Base-by-base conservation (phyloP, 2,888 invertebrate genomes). In the Leptinotarsa peninsularis region DNA sequence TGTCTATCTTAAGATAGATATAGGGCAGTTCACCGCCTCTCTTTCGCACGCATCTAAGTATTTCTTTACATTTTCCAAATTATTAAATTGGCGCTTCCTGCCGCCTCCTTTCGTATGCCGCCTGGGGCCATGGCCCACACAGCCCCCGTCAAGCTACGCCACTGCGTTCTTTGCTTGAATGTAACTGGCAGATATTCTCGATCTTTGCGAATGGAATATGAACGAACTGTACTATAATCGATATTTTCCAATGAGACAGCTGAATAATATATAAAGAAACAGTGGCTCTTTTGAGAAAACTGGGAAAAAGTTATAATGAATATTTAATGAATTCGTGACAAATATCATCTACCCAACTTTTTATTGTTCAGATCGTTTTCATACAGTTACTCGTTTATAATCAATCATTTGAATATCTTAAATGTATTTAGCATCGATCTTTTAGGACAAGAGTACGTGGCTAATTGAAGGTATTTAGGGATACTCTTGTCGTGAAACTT, bases 301-400 rank as follows among this genome's bases (percentile, higher is more conserved):
- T 58, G 13, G 21, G 21, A 21, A 21, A 18, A 58, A 58, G 21
- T 10, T 18, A 0, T 23, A 17, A 5, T 58, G 13, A 58, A 58
- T 58, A 58, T 58, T 58, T 58, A 18, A 58, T 58, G 58, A 58
- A 58, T n/a, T 58, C n/a, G 21, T 58, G 58, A 58, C 58, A n/a
- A 58, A 58, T 21, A 58, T 18, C 21, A 58, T n/a, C 21, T 17
- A 58, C 1, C 23, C 4, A 21, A 13, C 58, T 58, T 58, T 58
- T 1, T 4, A 58, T 21, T 54, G 54, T 54, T 54, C 54, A 54
- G 10, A 43, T 43, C 43, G 43, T 43, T 43, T 43, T 43, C 43
- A 43, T 10, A 43, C 10, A 13, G 43, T 13, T 43, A 1, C 43
- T 13, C 52, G n/a, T 5, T 4, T 15, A 52, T 52, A 52, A 52